Evolutionary conservation across 2,113 vertebrate species (phyloP), one percentile per base, ranked within the genome.

Genomic region (Myocastor coypus): DNA sequence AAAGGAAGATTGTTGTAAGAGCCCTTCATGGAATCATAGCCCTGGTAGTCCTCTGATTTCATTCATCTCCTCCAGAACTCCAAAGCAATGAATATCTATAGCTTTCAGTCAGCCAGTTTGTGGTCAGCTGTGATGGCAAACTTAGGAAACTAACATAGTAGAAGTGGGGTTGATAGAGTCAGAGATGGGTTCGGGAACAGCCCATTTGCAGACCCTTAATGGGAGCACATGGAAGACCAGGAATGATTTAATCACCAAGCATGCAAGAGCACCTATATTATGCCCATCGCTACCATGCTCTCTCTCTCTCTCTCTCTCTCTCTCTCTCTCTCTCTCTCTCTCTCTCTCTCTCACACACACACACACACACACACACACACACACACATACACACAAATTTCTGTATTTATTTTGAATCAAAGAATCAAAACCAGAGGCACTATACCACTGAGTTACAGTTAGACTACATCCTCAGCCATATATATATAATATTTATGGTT

Each of bases 131-230:
- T 50, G 69, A 55, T 0, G 10, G 22, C 3, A 28, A 55, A 3
- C 34, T 20, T 14, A 50, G 26, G 22, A 61, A 69, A 10, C 28
- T 9, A 34, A 50, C 3, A 4, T 12, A 2, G 42, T 19, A 11
- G 2, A 24, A 1, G 5, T 1, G 30, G 28, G 0, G 32, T 6
- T 26, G 14, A 0, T 3, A 61, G 26, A 0, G 0, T 14, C 52
- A 14, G 7, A n/a, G 20, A 30, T n/a, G 3, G 28, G 32, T 30
- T 50, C 34, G 5, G 71, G 10, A 87, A 32, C 4, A 37, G 1
- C 2, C 34, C 73, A 37, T 12, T 61, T 32, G 9, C 1, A 71
- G 63, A 26, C 16, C 40, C 10, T 20, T 7, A 12, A 46, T 0
- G 82, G 37, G 26, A 7, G 13, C 34, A n/a, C 30, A 57, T 32